Evolutionary conservation across 2,797 vertebrate genomes (phyloP), one percentile per base, ranked within the genome.

Genomic region (Gymnopithys bicolor): DNA sequence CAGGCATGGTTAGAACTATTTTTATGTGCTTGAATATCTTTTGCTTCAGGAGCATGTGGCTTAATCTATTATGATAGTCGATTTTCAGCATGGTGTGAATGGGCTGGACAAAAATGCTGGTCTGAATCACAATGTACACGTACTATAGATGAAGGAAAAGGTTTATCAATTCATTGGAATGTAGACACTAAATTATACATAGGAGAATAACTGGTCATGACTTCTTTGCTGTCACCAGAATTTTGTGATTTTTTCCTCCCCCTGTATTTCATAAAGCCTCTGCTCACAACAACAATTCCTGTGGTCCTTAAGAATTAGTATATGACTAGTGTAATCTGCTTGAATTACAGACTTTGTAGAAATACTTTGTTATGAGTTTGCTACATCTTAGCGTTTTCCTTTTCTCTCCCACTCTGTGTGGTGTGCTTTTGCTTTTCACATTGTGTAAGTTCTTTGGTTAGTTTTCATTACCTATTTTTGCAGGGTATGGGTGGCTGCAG

Each of bases 391-490:
- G 16, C 32, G 33, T 52, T 56, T 43, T 5, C 10, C 19, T 18
- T 11, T 25, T 11, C 3, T 19, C 12, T 9, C 3, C 6, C 4
- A 13, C 1, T 11, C 15, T 13, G 2, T 1, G 0, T 30, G 13
- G 13, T 78, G 27, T 63, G 17, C 39, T 84, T 87, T 78, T 82
- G 39, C 68, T n/a, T 14, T 15, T 58, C 9, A 7, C 25, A 19
- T 17, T n/a, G 37, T 80, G 2, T 6, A 76, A 90, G 25, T 52
- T 85, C 25, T 83, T 67, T 63, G 27, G 5, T 71, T 84, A 30
- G 9, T 55, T 89, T 80, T 62, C 66, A 45, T 27, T 9, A 43
- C 17, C 3, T 7, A 25, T 58, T 60, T 41, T 23, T 23, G 5
- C 8, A 18, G 25, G 35, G 8, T 66, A 48, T 71, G 8, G 16